Base-by-base conservation (phyloP, 2,113 vertebrate genomes). In the Nothocercus nigrocapillus region DNA sequence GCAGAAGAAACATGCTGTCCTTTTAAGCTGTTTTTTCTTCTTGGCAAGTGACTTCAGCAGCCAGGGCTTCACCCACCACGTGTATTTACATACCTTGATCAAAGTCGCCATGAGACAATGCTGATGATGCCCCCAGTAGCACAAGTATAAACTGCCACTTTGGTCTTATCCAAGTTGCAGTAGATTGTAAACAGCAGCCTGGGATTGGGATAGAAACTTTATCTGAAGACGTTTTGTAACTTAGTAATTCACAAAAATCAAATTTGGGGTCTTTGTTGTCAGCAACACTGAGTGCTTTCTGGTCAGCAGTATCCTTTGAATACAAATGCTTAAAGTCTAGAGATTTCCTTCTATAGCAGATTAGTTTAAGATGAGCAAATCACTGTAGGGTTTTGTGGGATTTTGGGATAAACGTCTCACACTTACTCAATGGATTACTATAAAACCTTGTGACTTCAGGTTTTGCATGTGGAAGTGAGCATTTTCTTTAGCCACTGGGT, bases 381-480 rank as follows among this genome's bases (percentile, higher is more conserved):
- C 13, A 1, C 72, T 32, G 25, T 9, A 20, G 54, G 56, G 51
- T 93, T 94, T 78, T 34, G 25, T 67, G 74, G 47, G 58, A 30
- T 82, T 80, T 77, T 75, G 85, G 85, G 76, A 34, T 47, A 59
- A 81, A 12, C 3, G 5, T 45, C 62, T 88, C 73, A 4, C 9
- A 69, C 80, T 81, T 83, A 13, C 78, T 84, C 47, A 49, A 13
- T 56, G 83, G 74, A 42, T 63, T 42, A 53, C 73, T 88, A 20
- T 7, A 67, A 73, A 87, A 17, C 38, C 85, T 3, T 20, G 16
- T 77, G 62, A 59, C 40, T 58, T 4, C 21, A 83, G 54, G 74
- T 92, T 74, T 94, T 82, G 45, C 49, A 63, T 72, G 56, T 72
- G 62, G 54, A 79, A 89, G 72, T 91, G 14, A 38, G 91, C 59